phyloP scores from a whole-genome alignment of 2,113 vertebrate species.

The Rana temporaria region DNA sequence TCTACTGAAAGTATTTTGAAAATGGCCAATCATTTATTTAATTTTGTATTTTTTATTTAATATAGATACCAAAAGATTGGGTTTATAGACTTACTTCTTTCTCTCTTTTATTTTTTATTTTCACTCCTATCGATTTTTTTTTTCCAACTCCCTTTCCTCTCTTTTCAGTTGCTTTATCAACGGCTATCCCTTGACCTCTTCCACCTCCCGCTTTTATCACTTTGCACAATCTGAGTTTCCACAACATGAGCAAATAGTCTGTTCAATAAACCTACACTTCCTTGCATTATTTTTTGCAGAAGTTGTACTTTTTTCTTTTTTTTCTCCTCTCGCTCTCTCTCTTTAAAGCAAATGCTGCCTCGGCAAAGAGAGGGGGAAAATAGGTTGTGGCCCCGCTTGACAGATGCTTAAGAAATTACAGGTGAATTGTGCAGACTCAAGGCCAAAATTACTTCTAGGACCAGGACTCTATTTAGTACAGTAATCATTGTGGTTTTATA shows the following conservation, averaged over 20 bases:
- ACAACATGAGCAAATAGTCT: conserved; percentile 37
- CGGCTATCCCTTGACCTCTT: conserved; percentile 23
- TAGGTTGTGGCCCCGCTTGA: conserved; percentile 62
- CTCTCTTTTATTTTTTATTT: not conserved
- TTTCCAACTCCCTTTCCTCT: conserved; percentile 28
- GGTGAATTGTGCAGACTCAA: conserved; percentile 67
- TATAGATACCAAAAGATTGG: not conserved
- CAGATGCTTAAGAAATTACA: conserved; percentile 69
- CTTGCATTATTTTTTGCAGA: conserved; percentile 67
- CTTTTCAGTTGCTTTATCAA: conserved; percentile 4
- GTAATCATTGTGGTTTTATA: conserved; percentile 58
- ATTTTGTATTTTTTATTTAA: conserved; percentile 11
- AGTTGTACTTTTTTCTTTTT: conserved; percentile 63
- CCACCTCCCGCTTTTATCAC: conserved; percentile 22
- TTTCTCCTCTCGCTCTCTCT: not conserved
- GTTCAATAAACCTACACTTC: conserved; percentile 64
- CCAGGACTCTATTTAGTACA: conserved; percentile 65
- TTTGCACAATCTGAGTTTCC: conserved; percentile 35
- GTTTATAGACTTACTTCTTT: conserved; percentile 24
- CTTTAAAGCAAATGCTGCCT: conserved; percentile 54
- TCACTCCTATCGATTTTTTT: conserved; percentile 42
- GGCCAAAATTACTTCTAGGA: conserved; percentile 64
- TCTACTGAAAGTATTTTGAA: not conserved
- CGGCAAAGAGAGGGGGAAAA: conserved; percentile 50
- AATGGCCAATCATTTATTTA: not conserved